Evolutionary conservation across 2,113 vertebrate genomes (phyloP).

Genomic region (Malurus cyaneus): DNA sequence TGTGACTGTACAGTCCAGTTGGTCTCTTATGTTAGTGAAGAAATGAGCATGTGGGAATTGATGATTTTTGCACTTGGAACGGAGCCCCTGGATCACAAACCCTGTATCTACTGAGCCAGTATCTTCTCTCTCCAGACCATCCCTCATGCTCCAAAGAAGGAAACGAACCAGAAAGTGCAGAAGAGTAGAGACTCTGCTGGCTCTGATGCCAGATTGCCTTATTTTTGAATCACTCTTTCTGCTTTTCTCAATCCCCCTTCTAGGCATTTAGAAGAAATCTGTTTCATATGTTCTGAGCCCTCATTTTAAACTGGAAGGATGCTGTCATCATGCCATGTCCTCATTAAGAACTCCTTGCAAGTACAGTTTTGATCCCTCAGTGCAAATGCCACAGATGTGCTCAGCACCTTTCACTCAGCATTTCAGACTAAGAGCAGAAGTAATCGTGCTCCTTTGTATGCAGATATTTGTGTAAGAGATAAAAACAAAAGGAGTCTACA

Average conservation of each 20-base stretch:
- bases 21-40: neutral
- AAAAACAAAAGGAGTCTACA: neutral
- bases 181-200: neutral
- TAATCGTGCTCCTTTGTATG: neutral
- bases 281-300: neutral
- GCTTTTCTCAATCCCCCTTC: neutral
- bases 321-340: neutral
- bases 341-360: neutral
- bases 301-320: neutral
- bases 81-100: neutral
- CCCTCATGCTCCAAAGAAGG: neutral
- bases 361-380: neutral
- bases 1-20: neutral
- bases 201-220: neutral
- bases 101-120: neutral
- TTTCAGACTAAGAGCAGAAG: neutral
- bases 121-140: neutral
- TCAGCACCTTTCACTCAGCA: neutral
- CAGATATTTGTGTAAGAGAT: neutral
- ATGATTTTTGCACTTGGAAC: neutral
- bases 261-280: neutral
- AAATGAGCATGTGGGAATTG: neutral
- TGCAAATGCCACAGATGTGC: neutral
- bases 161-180: neutral
- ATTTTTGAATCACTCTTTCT: neutral